Percentiles rank a stretch among this genome's conserved stretches.
phyloP scores from a whole-genome alignment of 1,140 invertebrate genomes.

The Heliothis virescens region DNA sequence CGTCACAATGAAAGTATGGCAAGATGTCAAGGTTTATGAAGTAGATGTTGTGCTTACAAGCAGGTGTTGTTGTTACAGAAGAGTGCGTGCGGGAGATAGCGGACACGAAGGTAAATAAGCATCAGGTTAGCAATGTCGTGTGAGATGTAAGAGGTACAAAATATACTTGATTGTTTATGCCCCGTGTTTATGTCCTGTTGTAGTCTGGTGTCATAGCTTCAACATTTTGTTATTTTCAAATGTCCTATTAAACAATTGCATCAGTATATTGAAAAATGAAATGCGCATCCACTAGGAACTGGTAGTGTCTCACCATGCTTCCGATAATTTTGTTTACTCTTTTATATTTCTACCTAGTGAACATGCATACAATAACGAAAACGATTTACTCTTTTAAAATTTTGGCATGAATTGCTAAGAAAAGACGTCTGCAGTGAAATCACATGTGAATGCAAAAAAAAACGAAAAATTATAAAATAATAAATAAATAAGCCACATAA shows the following conservation, averaged over 20 bases:
- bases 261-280: slow-evolving; percentile 72
- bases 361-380: slow-evolving; percentile 68
- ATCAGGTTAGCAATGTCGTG: slow-evolving; percentile 33
- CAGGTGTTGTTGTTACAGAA: slow-evolving; percentile 6
- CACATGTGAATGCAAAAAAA: slow-evolving; percentile 85
- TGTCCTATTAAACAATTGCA: slow-evolving; percentile 34
- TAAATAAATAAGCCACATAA: slow-evolving; percentile 82
- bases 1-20: slow-evolving; percentile 4
- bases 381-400: slow-evolving; percentile 44
- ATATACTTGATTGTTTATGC: slow-evolving; percentile 34
- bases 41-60: slow-evolving; percentile 16
- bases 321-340: slow-evolving; percentile 56
- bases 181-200: slow-evolving; percentile 39
- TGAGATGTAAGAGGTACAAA: slow-evolving; percentile 29
- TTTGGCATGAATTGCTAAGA: slow-evolving; percentile 80
- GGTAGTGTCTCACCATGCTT: slow-evolving; percentile 61
- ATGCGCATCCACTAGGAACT: slow-evolving; percentile 78
- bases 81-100: neutral
- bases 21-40: neutral
- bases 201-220: slow-evolving; percentile 45
- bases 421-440: slow-evolving; percentile 84
- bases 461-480: slow-evolving; percentile 79
- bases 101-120: slow-evolving; percentile 15
- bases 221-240: slow-evolving; percentile 15
- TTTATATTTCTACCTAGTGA: slow-evolving; percentile 60